Conservation (phyloP, 2,113 vertebrate genomes). For the Agapornis roseicollis region DNA sequence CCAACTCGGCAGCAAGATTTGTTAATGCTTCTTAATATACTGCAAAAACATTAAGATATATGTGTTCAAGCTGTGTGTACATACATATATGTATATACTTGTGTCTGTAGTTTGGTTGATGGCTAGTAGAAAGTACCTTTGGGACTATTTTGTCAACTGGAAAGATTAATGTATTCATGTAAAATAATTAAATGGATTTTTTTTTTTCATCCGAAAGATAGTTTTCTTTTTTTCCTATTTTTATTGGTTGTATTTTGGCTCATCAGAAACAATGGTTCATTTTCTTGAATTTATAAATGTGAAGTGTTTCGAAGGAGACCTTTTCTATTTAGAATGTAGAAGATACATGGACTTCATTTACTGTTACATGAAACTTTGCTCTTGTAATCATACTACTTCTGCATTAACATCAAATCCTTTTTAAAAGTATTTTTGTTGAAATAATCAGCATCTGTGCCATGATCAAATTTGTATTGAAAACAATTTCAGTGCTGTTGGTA, state of each 20-base stretch:
- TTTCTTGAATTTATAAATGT: background rate
- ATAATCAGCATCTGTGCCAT: background rate
- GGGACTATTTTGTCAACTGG: background rate
- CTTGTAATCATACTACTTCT: background rate
- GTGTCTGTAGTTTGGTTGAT: background rate
- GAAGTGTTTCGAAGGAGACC: background rate
- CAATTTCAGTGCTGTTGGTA: background rate
- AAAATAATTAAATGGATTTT: background rate
- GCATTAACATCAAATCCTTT: background rate
- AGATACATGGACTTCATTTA: background rate
- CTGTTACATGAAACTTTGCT: background rate
- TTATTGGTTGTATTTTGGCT: background rate
- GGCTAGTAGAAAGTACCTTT: background rate
- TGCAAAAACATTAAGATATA: background rate
- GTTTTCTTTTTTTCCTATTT: background rate
- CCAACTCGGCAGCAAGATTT: background rate
- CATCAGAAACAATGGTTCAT: background rate
- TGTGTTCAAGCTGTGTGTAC: background rate
- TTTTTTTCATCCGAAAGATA: background rate
- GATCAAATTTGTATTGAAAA: background rate
- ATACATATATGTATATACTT: background rate
- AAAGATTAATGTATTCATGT: background rate
- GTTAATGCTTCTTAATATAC: background rate
- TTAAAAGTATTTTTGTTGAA: background rate
- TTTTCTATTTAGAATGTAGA: background rate